Evolutionary conservation across 2,797 vertebrate species (phyloP), one percentile per base, ranked within the genome.

Genomic region (Clarias pachynema): DNA sequence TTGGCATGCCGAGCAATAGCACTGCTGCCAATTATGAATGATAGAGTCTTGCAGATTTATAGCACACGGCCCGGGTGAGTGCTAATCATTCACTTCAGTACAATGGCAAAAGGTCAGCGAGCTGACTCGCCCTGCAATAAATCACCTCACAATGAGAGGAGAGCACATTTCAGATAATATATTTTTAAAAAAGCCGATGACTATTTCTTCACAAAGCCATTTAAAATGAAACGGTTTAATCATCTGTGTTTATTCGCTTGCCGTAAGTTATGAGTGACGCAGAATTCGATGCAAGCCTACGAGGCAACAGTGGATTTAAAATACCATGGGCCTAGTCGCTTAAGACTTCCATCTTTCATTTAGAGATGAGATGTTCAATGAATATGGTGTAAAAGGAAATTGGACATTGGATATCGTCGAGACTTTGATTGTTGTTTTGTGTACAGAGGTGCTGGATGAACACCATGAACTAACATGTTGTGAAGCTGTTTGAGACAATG

Each of bases 1-100:
- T 29, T 2, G 24, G 84, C 49, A 85, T 62, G 29, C 53, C 24
- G 79, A 81, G 72, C 77, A 56, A 66, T 49, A 56, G 26, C 56
- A 34, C 57, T 22, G 81, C 63, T 87, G 84, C 68, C 86, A 84
- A 87, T 89, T 87, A 85, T 87, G 84, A 74, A 85, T 85, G 79
- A 84, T 77, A 56, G 85, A 86, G 86, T 78, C 53, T 74, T 62
- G 72, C 49, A 81, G 84, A 87, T 81, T 80, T 84, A 84, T 79
- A 86, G 88, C 82, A 37, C 77, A 37, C 53, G 29, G 65, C 79
- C 72, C 9, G 88, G 79, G 63, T 24, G 69, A 84, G 68, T 77
- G 88, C 86, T 88, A 89, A 89, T 90, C 88, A 84, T 85, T 89
- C 88, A 87, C 85, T 88, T 88, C 75, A 82, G 87, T 86, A 87